A percentile compares a stretch with the other conserved stretches of the same genome.
phyloP scores from a whole-genome alignment of 2,888 invertebrate genomes.

The Stenurella melanura region DNA sequence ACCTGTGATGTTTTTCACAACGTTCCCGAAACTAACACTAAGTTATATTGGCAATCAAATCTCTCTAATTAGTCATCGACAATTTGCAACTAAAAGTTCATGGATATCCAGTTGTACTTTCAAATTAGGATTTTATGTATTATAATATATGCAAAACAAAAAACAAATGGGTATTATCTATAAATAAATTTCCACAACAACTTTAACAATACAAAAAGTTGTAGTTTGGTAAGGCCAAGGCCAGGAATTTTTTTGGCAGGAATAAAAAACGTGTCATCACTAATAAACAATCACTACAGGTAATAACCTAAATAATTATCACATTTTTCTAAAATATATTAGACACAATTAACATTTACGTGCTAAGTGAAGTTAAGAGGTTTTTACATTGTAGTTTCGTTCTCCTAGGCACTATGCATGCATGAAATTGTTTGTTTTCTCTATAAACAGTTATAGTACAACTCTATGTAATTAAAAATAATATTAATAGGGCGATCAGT shows the following conservation, averaged over 20 bases:
- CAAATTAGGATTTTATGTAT: background rate
- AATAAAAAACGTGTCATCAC: background rate
- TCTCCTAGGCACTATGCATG: background rate
- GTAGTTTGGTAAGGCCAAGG: background rate
- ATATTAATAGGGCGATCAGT: too few species aligned
- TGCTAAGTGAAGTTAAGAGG: background rate
- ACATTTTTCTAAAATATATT: background rate
- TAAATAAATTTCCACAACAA: background rate
- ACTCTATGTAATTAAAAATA: too few species aligned
- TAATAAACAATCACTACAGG: background rate
- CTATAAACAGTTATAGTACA: too few species aligned
- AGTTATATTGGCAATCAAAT: background rate
- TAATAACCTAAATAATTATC: too few species aligned
- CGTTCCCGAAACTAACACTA: background rate
- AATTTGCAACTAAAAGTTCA: background rate
- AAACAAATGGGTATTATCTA: background rate
- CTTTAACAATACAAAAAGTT: background rate
- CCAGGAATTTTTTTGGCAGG: background rate
- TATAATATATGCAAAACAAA: background rate
- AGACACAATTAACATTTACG: background rate
- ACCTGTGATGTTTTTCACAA: background rate
- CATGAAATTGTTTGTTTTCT: background rate
- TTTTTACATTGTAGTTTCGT: background rate
- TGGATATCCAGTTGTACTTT: background rate
- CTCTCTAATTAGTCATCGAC: background rate